phyloP scores from a whole-genome alignment of 2,113 vertebrate genomes.

The Cnemophilus loriae region DNA sequence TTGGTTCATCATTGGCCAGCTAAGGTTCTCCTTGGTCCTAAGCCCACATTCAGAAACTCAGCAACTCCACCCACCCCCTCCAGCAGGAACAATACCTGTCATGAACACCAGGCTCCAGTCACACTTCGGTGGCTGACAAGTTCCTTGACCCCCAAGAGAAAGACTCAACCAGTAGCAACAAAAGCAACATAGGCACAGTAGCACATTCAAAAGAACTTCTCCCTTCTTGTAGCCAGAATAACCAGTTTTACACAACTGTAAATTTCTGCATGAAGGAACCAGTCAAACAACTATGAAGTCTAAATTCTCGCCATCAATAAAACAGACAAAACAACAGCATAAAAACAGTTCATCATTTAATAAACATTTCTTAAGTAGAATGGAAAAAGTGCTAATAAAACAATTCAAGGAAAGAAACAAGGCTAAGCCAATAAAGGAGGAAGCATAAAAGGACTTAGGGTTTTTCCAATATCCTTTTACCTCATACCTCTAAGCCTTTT shows the following conservation, averaged over 20 bases:
- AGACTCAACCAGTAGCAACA: not conserved
- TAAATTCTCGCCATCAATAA: not conserved
- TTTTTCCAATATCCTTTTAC: not conserved
- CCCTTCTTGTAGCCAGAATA: not conserved
- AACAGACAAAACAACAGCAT: not conserved
- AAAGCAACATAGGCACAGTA: not conserved
- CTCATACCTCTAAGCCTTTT: not conserved
- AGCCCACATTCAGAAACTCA: not conserved
- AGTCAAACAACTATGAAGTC: not conserved
- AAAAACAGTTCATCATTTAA: not conserved
- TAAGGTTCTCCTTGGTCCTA: not conserved
- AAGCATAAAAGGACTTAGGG: not conserved
- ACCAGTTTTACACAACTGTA: not conserved
- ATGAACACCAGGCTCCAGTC: not conserved
- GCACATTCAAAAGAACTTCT: not conserved
- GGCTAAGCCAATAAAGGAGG: not conserved
- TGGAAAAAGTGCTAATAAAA: not conserved
- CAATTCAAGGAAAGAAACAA: not conserved
- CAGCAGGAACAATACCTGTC: conserved; percentile 11
- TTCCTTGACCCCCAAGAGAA: not conserved
- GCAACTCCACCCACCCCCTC: not conserved
- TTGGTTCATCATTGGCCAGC: not conserved
- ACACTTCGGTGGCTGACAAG: not conserved
- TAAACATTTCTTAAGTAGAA: not conserved
- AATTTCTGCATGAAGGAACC: not conserved